Conservation (phyloP, 2,797 vertebrate species). For the Amazonetta brasiliensis region DNA sequence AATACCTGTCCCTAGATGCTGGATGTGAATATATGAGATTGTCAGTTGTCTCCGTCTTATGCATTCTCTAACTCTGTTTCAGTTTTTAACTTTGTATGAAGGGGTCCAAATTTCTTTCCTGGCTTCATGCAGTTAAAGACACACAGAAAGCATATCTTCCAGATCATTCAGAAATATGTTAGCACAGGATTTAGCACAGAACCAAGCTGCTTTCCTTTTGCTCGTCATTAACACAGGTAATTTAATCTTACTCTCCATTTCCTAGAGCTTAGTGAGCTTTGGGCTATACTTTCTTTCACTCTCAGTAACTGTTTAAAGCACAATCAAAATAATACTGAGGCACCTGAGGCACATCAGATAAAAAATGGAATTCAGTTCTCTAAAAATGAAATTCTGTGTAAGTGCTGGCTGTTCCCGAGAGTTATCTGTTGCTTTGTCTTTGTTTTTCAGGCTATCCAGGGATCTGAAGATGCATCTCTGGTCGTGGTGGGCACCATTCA, state of each 20-base stretch:
- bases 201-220: not conserved
- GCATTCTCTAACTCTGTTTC: not conserved
- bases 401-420: not conserved
- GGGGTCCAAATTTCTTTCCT: not conserved
- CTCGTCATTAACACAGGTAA: not conserved
- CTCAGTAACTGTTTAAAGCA: not conserved
- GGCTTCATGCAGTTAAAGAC: not conserved
- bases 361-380: not conserved
- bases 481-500: not conserved
- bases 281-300: not conserved
- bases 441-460: not conserved
- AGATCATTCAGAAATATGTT: not conserved
- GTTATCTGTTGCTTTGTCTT: not conserved
- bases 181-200: not conserved
- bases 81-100: not conserved
- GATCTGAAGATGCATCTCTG: not conserved
- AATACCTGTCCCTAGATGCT: not conserved
- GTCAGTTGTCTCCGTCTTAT: not conserved
- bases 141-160: not conserved
- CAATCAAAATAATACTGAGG: not conserved
- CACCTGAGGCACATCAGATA: no score
- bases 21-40: not conserved
- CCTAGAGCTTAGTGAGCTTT: not conserved
- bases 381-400: not conserved
- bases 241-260: not conserved